Conservation (phyloP, 2,797 vertebrate genomes). For the Argentina silus region DNA sequence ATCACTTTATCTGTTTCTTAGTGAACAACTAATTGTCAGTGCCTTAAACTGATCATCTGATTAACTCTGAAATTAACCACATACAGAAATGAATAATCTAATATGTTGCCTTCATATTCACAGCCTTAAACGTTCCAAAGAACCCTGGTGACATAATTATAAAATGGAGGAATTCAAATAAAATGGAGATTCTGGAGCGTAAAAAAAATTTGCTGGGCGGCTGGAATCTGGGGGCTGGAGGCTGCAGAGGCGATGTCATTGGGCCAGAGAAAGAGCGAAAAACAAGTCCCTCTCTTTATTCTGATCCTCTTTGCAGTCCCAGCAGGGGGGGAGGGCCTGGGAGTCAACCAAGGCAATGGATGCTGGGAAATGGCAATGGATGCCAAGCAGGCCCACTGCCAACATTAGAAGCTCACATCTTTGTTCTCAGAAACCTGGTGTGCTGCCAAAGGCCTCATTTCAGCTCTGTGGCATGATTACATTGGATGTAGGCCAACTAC, state of each 20-base stretch:
- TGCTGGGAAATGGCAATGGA: conserved; percentile 95
- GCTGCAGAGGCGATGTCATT: conserved; percentile 96
- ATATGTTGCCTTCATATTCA: neutral
- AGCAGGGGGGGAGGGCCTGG: conserved; percentile 84
- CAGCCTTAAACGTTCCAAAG: neutral
- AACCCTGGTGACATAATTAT: conserved; percentile 55
- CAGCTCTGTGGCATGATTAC: conserved; percentile 95
- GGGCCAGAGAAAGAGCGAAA: conserved; percentile 93
- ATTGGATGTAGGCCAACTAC: conserved; percentile 94
- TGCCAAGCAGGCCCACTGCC: conserved; percentile 94
- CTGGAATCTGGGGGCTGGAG: conserved; percentile 90
- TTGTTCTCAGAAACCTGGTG: conserved; percentile 97
- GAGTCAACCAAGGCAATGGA: conserved; percentile 90
- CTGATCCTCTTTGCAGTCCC: conserved; percentile 97
- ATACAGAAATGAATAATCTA: no score
- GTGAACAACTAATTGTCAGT: neutral
- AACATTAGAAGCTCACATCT: conserved; percentile 98
- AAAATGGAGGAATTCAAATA: conserved; percentile 83
- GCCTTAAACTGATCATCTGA: neutral
- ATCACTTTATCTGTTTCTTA: neutral
- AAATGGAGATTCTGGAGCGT: conserved; percentile 77
- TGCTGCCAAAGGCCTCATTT: conserved; percentile 96
- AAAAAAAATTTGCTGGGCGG: conserved; percentile 66
- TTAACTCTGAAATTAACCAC: no score
- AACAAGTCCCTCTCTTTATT: conserved; percentile 92